These are phyloP conservation scores for Pelecanoides urinatrix DNA, from an alignment of 2,113 vertebrate species.

Conservation along the genomic window DNA sequence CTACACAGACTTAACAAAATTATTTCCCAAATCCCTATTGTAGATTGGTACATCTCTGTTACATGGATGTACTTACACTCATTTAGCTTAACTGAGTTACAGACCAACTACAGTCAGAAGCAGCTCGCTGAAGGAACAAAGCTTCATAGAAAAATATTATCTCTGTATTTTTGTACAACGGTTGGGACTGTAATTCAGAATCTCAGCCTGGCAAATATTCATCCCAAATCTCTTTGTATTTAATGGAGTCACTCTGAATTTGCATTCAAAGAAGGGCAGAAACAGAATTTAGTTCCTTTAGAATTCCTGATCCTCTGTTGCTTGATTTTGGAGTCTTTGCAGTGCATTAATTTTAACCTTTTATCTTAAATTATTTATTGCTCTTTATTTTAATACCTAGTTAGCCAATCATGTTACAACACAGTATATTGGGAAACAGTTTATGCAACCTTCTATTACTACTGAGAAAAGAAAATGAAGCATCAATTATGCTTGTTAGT, in stretches of 20 bases:
- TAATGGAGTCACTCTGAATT: neutral
- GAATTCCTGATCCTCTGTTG: neutral
- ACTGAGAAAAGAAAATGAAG: constrained; percentile 1
- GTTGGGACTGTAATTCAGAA: neutral
- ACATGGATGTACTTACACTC: neutral
- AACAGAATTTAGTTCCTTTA: neutral
- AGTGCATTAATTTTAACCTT: neutral
- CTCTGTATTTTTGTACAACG: neutral
- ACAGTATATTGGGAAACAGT: neutral
- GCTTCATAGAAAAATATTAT: neutral
- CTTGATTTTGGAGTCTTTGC: neutral
- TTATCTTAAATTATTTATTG: neutral
- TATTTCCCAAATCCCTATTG: neutral
- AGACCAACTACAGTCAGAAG: neutral
- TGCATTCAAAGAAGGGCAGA: neutral
- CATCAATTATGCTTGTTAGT: neutral
- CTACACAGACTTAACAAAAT: neutral
- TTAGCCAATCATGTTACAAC: neutral
- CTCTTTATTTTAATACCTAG: neutral
- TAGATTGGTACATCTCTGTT: neutral
- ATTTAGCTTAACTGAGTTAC: neutral
- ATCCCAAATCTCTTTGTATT: neutral
- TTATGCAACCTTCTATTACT: neutral
- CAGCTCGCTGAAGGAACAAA: neutral
- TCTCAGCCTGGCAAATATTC: neutral